Evolutionary conservation across 2,797 vertebrate species (phyloP).

Genomic region (Discoglossus pictus): DNA sequence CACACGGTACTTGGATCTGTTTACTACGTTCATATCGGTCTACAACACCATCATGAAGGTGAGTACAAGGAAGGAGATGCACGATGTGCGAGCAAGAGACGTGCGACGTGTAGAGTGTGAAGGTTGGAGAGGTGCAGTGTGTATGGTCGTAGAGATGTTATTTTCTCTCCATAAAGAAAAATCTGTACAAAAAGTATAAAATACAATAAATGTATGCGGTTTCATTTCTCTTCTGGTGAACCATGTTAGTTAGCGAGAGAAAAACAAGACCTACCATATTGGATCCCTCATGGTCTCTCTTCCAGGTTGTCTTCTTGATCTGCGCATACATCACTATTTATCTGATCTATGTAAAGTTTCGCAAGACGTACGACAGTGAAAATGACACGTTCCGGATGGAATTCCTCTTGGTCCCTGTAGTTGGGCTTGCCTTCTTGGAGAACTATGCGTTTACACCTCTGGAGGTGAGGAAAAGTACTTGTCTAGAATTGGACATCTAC

Average conservation of each 20-base stretch:
- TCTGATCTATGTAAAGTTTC: constrained; percentile 89
- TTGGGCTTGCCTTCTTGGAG: constrained; percentile 89
- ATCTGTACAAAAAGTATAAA: too few relatives aligned
- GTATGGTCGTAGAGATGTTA: too few relatives aligned
- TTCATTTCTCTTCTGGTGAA: too few relatives aligned
- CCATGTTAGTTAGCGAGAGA: too few relatives aligned
- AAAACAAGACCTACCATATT: too few relatives aligned
- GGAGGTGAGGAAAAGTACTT: constrained; percentile 84
- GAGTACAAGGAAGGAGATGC: neutral
- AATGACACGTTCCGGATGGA: constrained; percentile 91
- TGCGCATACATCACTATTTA: constrained; percentile 88
- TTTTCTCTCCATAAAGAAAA: too few relatives aligned
- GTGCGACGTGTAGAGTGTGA: too few relatives aligned
- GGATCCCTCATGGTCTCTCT: too few relatives aligned
- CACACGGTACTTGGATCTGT: constrained; percentile 90
- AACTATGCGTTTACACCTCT: constrained; percentile 86
- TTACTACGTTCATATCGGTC: constrained; percentile 84
- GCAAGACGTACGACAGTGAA: constrained; percentile 78
- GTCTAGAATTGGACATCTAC: too few relatives aligned
- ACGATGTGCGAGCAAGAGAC: neutral
- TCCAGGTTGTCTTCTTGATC: constrained; percentile 87
- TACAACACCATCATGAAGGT: constrained; percentile 78
- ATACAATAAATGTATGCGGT: too few relatives aligned
- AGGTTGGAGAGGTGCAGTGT: too few relatives aligned
- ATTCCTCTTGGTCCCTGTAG: constrained; percentile 90